These are phyloP conservation scores for Semnopithecus entellus DNA, from an alignment of 2,113 vertebrate genomes.

Conservation along the genomic window DNA sequence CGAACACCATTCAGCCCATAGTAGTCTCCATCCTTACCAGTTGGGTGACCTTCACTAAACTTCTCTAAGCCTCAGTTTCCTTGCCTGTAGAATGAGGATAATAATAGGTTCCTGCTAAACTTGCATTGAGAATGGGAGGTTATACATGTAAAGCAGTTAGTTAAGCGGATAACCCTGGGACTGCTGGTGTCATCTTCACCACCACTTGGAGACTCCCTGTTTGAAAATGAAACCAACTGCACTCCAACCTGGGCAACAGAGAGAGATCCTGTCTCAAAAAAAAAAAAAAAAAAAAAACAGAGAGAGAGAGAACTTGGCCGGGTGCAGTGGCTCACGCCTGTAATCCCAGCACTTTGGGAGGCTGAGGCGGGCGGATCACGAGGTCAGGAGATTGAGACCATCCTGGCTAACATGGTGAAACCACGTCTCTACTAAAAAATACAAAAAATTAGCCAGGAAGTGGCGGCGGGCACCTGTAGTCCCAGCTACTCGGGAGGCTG, in stretches of 20 bases:
- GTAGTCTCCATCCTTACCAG: background rate
- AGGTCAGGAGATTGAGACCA: too few species aligned
- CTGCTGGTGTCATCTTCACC: background rate
- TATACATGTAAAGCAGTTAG: background rate
- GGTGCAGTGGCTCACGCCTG: too few species aligned
- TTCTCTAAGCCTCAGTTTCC: background rate
- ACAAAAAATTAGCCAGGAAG: too few species aligned
- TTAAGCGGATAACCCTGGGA: background rate
- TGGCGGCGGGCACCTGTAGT: too few species aligned
- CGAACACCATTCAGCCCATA: background rate
- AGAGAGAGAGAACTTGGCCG: background rate
- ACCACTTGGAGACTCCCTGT: background rate
- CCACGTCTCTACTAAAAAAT: too few species aligned
- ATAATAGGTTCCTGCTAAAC: background rate
- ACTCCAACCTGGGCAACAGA: too few species aligned
- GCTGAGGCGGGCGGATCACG: too few species aligned
- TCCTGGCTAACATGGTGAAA: too few species aligned
- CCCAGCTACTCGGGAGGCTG: too few species aligned
- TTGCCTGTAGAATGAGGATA: background rate
- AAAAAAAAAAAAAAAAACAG: background rate
- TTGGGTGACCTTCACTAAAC: background rate
- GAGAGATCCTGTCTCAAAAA: too few species aligned
- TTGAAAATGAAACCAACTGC: background rate
- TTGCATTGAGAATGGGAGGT: background rate
- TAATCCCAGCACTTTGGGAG: too few species aligned